These are phyloP conservation scores for Takifugu rubripes DNA, from an alignment of 2,797 vertebrate species.

Conservation along the genomic window DNA sequence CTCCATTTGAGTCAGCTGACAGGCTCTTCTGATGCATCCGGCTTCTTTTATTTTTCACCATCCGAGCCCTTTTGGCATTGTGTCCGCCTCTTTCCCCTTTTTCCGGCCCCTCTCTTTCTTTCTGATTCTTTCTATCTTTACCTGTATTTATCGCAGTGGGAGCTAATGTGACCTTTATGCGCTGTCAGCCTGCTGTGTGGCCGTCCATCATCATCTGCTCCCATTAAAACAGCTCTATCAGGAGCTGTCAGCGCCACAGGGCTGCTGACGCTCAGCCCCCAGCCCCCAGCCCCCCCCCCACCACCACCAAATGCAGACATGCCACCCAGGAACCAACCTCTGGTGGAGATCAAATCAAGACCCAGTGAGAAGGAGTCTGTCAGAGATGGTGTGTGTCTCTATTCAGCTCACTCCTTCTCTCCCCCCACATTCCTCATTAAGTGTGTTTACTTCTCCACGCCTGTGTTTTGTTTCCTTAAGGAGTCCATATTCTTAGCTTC, in stretches of 20 bases:
- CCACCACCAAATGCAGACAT: constrained; percentile 9
- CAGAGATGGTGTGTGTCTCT: not conserved
- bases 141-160: constrained; percentile 45
- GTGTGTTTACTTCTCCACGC: constrained; percentile 33
- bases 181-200: constrained; percentile 59
- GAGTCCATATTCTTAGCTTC: constrained; percentile 27
- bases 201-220: constrained; percentile 70
- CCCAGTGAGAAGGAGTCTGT: not conserved
- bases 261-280: constrained; percentile 17
- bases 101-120: not conserved
- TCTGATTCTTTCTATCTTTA: constrained; percentile 1
- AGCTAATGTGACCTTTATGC: constrained; percentile 73
- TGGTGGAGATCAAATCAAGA: not conserved
- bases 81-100: constrained; percentile 11
- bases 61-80: not conserved
- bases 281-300: constrained; percentile 9
- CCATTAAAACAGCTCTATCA: constrained; percentile 69
- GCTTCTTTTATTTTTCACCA: not conserved
- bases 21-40: no score
- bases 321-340: not conserved
- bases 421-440: constrained; percentile 29
- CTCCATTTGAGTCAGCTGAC: no score
- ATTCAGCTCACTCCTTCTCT: constrained; percentile 6
- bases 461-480: constrained; percentile 23
- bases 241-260: constrained; percentile 50